phyloP scores from a whole-genome alignment of 2,888 invertebrate species.

The Torymus aiolomorphi region DNA sequence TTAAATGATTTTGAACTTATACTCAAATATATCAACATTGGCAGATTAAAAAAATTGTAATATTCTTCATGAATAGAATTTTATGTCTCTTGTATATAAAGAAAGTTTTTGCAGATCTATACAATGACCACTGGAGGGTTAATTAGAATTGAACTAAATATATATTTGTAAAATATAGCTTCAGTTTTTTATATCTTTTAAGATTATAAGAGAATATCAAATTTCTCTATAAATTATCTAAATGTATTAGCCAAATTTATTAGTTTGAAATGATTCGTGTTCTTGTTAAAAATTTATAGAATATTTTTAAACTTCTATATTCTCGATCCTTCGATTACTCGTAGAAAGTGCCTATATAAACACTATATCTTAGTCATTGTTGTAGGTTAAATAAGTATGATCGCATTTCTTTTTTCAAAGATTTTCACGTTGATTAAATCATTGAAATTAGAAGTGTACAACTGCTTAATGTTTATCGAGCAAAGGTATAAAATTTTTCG shows the following conservation, averaged over 20 bases:
- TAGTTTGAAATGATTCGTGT: conserved; percentile 11
- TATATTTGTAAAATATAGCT: conserved; percentile 25
- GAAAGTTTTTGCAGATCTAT: conserved; percentile 8
- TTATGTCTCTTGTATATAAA: conserved; percentile 38
- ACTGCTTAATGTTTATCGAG: conserved; percentile 26
- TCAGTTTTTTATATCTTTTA: conserved; percentile 31
- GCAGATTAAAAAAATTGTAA: conserved; percentile 23
- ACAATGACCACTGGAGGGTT: conserved; percentile 42
- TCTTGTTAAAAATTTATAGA: conserved; percentile 35
- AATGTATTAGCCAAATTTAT: conserved; percentile 31
- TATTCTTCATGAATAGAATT: conserved; percentile 41
- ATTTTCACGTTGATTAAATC: conserved; percentile 16
- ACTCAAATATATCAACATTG: background rate
- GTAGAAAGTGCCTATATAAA: conserved; percentile 74
- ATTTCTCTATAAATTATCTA: conserved; percentile 31
- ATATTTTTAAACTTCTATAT: conserved; percentile 51
- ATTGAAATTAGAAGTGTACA: conserved; percentile 19
- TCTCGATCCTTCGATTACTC: conserved; percentile 66
- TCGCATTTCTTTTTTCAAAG: conserved; percentile 31
- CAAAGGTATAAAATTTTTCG: conserved; percentile 28
- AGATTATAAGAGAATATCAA: conserved; percentile 15
- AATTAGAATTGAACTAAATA: conserved; percentile 14
- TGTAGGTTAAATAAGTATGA: conserved; percentile 38
- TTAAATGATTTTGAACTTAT: no score
- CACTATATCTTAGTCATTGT: conserved; percentile 50